Percentiles rank a stretch among this genome's conserved stretches.
Conservation (phyloP, 2,113 vertebrate species). For the Toxotes chatareus region DNA sequence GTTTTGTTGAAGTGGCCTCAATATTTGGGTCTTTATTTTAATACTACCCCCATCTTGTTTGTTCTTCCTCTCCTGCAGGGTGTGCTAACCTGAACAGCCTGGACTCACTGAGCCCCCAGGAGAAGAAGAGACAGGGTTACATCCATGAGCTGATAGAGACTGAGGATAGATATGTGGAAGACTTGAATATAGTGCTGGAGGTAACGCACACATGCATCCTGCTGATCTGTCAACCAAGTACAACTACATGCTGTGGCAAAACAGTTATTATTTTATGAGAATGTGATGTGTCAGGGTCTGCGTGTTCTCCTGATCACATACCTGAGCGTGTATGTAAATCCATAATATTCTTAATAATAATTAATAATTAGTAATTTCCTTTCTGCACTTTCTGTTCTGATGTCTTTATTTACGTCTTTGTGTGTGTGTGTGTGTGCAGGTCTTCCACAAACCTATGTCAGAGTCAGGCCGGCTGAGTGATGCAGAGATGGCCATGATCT, state of each 20-base stretch:
- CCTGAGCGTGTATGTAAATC: neutral
- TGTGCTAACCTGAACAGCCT: constrained; percentile 92
- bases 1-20: neutral
- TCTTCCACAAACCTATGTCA: constrained; percentile 94
- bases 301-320: neutral
- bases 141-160: constrained; percentile 96
- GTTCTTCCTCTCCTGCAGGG: constrained; percentile 81
- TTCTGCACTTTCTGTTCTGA: too few species aligned
- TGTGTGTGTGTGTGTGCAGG: constrained; percentile 77
- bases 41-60: neutral
- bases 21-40: neutral
- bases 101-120: constrained; percentile 90
- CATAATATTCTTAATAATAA: neutral
- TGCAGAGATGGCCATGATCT: constrained; percentile 92
- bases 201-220: constrained; percentile 73
- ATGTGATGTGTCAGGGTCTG: neutral
- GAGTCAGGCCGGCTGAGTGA: constrained; percentile 90
- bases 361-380: too few species aligned
- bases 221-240: neutral
- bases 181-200: constrained; percentile 94
- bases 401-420: neutral
- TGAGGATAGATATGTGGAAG: constrained; percentile 93
- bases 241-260: neutral
- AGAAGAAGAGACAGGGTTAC: constrained; percentile 96
- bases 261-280: neutral